These are phyloP conservation scores for Euura saliciscinereae DNA, from an alignment of 1,140 invertebrate species.

Conservation along the genomic window DNA sequence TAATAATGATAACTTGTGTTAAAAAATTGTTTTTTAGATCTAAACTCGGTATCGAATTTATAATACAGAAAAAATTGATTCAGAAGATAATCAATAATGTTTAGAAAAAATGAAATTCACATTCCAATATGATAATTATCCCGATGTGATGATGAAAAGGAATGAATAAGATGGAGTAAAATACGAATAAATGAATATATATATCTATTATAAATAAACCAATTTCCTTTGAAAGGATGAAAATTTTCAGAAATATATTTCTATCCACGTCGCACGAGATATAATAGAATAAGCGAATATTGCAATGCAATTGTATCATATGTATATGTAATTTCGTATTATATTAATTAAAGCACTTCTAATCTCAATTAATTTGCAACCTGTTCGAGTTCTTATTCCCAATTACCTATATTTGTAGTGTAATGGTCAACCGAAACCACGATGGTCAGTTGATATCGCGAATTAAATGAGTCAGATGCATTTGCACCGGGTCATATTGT, in stretches of 20 bases:
- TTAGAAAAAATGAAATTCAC: no score
- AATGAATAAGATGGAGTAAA: background rate
- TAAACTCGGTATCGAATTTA: no score
- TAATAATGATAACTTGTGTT: no score
- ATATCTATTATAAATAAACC: background rate
- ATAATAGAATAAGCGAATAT: constrained; percentile 2
- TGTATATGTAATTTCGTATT: constrained; percentile 3
- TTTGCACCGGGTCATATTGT: constrained; percentile 22
- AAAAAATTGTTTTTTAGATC: no score
- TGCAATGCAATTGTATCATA: constrained; percentile 1
- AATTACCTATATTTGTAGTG: constrained; percentile 20
- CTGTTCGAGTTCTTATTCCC: background rate
- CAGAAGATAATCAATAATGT: no score
- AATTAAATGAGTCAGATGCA: constrained; percentile 18
- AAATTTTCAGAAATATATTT: background rate
- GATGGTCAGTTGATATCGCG: background rate
- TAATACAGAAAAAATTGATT: no score
- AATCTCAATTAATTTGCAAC: background rate
- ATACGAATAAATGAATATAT: background rate
- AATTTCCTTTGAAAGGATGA: background rate
- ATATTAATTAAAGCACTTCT: background rate
- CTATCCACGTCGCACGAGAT: background rate
- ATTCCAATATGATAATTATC: no score
- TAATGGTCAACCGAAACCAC: constrained; percentile 13
- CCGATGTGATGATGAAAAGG: background rate